These are phyloP conservation scores for Drosophila kurseongensis DNA, from an alignment of 1,140 invertebrate genomes.

Conservation along the genomic window DNA sequence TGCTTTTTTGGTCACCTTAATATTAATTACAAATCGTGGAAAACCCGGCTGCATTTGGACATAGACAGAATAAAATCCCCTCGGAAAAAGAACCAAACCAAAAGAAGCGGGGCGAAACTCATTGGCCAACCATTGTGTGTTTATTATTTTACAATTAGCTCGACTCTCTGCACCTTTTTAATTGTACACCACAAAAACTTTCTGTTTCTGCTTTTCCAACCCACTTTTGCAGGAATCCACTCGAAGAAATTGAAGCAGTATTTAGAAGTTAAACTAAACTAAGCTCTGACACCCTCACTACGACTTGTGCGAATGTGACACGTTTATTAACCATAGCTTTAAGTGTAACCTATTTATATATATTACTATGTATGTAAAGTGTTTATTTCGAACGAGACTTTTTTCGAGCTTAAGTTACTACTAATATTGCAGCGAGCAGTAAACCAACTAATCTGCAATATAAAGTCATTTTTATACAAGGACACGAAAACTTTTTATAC, in stretches of 20 bases:
- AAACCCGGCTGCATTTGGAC: constrained; percentile 41
- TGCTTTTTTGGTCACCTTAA: constrained; percentile 71
- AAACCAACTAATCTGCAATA: constrained; percentile 39
- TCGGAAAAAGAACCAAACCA: constrained; percentile 25
- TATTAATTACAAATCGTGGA: constrained; percentile 70
- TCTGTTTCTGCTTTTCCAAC: constrained; percentile 70
- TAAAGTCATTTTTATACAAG: constrained; percentile 49
- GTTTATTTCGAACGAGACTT: constrained; percentile 57
- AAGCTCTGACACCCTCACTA: constrained; percentile 45
- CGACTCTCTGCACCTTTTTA: constrained; percentile 57
- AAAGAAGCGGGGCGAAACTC: constrained; percentile 19
- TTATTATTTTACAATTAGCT: constrained; percentile 53
- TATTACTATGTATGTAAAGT: constrained; percentile 38
- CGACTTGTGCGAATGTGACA: constrained; percentile 68
- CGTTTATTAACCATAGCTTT: constrained; percentile 56
- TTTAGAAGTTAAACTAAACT: constrained; percentile 83
- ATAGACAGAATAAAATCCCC: constrained; percentile 21
- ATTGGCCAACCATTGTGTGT: constrained; percentile 29
- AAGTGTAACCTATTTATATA: constrained; percentile 38
- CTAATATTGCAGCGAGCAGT: constrained; percentile 31
- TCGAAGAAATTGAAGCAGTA: constrained; percentile 85
- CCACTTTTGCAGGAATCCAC: constrained; percentile 83
- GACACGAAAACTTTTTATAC: constrained; percentile 48
- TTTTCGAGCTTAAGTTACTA: constrained; percentile 59
- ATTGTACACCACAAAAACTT: constrained; percentile 63